Conservation (phyloP, 2,113 vertebrate genomes). For the Merops nubicus region DNA sequence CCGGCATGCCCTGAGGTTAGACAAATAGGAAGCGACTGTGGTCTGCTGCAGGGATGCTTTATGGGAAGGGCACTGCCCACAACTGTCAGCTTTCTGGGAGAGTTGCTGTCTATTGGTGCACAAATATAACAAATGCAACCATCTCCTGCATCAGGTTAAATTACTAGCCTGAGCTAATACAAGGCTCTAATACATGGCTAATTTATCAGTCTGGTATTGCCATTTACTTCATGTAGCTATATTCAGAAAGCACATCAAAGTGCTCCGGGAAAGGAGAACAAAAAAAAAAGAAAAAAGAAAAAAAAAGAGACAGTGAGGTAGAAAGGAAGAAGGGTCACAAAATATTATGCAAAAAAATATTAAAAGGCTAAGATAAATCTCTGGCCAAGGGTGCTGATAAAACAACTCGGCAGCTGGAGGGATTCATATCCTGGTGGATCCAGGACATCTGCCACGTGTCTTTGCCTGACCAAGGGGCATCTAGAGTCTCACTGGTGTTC, state of each 20-base stretch:
- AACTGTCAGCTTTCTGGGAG: constrained; percentile 8
- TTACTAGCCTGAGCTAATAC: constrained; percentile 56
- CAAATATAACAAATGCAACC: constrained; percentile 42
- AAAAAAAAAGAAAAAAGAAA: background rate
- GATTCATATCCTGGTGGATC: background rate
- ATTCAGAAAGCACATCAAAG: constrained; percentile 66
- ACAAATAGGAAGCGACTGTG: constrained; percentile 33
- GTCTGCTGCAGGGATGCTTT: background rate
- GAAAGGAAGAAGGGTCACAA: constrained; percentile 4
- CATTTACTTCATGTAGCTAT: constrained; percentile 57
- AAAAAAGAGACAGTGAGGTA: background rate
- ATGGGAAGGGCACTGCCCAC: constrained; percentile 5
- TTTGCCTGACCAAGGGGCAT: background rate
- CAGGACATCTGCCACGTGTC: background rate
- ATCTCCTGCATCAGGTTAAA: constrained; percentile 65
- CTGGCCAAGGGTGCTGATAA: background rate
- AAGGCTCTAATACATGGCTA: constrained; percentile 44
- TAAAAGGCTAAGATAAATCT: constrained; percentile 51
- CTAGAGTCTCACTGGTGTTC: background rate
- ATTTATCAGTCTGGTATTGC: constrained; percentile 72
- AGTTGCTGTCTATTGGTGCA: constrained; percentile 45
- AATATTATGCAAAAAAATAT: constrained; percentile 14
- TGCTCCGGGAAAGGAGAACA: constrained; percentile 6
- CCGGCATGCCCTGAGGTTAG: background rate
- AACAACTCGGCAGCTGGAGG: background rate